Evolutionary conservation across 2,888 invertebrate genomes (phyloP).

Genomic region (Meloe dianella): DNA sequence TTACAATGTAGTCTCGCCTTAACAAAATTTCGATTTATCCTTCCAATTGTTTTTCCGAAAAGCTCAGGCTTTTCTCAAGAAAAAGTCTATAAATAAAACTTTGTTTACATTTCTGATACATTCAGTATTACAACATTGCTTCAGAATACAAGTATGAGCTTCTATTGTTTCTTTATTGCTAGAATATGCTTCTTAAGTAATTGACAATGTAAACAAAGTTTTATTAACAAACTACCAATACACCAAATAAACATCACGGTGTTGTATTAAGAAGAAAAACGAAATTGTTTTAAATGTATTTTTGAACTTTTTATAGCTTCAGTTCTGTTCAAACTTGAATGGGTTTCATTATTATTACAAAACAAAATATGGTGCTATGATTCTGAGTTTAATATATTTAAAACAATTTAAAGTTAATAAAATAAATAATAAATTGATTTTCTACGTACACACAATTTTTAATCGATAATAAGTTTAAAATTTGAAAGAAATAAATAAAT

Average conservation of each 20-base stretch:
- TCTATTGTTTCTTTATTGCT: constrained; percentile 8
- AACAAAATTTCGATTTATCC: constrained; percentile 10
- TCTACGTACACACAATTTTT: constrained; percentile 21
- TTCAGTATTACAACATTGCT: constrained; percentile 10
- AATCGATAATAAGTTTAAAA: constrained; percentile 24
- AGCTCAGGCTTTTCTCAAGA: too few relatives aligned
- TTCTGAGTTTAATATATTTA: constrained; percentile 35
- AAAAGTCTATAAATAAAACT: not conserved
- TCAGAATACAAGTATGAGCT: not conserved
- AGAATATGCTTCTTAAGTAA: constrained; percentile 3
- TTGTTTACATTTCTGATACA: constrained; percentile 5
- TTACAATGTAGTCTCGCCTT: constrained; percentile 11
- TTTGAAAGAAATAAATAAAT: constrained; percentile 28
- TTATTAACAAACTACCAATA: constrained; percentile 19
- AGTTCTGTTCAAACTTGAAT: constrained; percentile 24
- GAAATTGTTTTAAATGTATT: constrained; percentile 40
- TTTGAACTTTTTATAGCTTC: constrained; percentile 30
- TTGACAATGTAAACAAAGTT: constrained; percentile 22
- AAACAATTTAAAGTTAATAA: constrained; percentile 35
- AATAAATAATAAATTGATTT: constrained; percentile 21
- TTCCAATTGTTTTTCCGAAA: constrained; percentile 4
- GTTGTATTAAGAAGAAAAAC: not conserved
- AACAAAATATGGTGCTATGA: constrained; percentile 38
- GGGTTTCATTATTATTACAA: constrained; percentile 23
- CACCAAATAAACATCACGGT: not conserved